Evolutionary conservation across 2,797 vertebrate genomes (phyloP).

Genomic region (Clarias laeviceps): DNA sequence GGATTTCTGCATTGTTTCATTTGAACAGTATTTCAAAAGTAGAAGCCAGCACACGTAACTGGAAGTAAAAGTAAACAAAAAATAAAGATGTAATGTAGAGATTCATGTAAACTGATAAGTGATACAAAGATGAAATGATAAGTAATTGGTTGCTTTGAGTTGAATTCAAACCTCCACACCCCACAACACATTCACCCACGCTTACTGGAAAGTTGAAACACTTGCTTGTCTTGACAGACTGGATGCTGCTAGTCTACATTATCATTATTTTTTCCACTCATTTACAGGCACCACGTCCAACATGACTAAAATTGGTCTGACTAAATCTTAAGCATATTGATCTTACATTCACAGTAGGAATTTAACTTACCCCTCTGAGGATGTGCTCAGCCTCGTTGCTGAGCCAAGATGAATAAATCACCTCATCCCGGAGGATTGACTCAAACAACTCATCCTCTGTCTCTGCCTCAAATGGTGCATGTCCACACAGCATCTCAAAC

Average conservation of each 20-base stretch:
- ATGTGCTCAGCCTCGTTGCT: slow-evolving; percentile 87
- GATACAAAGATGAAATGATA: background rate
- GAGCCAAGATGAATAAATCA: slow-evolving; percentile 92
- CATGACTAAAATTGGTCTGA: background rate
- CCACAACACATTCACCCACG: background rate
- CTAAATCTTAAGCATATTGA: background rate
- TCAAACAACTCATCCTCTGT: slow-evolving; percentile 98
- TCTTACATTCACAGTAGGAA: background rate
- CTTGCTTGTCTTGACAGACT: background rate
- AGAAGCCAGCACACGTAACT: background rate
- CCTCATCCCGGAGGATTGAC: slow-evolving; percentile 92
- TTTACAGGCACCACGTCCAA: background rate
- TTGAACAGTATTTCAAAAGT: background rate
- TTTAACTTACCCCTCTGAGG: slow-evolving; percentile 87
- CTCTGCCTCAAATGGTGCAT: slow-evolving; percentile 94
- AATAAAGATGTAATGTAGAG: background rate
- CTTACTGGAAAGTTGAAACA: background rate
- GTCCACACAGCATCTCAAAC: slow-evolving; percentile 96
- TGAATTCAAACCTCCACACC: background rate
- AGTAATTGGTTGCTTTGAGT: background rate
- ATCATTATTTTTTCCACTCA: background rate
- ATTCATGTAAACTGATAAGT: background rate
- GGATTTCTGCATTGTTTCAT: background rate
- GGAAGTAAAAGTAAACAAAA: background rate
- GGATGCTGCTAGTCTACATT: background rate